Evolutionary conservation across 2,888 invertebrate species (phyloP), one percentile per base, ranked within the genome.

Genomic region (Drosophila basisetae): DNA sequence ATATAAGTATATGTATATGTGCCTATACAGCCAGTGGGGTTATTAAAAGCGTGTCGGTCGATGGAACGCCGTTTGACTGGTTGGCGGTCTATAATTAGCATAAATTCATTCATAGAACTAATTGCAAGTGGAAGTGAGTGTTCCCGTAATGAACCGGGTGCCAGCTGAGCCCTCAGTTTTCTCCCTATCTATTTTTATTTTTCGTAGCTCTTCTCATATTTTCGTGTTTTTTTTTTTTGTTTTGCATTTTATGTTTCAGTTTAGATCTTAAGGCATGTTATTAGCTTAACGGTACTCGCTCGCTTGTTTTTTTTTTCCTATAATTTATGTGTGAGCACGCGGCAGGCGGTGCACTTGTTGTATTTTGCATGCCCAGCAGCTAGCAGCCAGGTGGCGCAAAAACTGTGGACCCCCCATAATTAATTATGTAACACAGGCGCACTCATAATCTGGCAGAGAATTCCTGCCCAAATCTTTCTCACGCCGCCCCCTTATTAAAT

Each of bases 101-200:
- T 86, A 86, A 87, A 89, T 89, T 86, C 86, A 85, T 85, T 85
- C 85, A 86, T 80, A 88, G 80, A 71, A 85, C 89, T 85, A 85
- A 85, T 85, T 85, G 85, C 89, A 80, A 82, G 80, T 88, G 85
- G 85, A 85, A 85, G 86, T 86, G 81, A 82, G 73, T 62, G 86
- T 84, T 61, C 62, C 72, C 88, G 72, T 85, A 83, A 85, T 84
- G 89, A 88, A 79, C 78, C 62, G 43, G 47, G 59, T 77, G 77
- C 71, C 75, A 69, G 78, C 75, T 71, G 67, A 62, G 70, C 71
- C 76, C 80, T 69, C 73, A 73, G 73, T 60, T 68, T 73, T 76
- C 73, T 54, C 41, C 37, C 67, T 43, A 39, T 25, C 25, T 49
- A n/a, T 41, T 47, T 53, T 31, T 30, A 30, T 31, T 39, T 60